Base-by-base conservation (phyloP, 1,140 invertebrate species). In the Brachionus paranguensis region DNA sequence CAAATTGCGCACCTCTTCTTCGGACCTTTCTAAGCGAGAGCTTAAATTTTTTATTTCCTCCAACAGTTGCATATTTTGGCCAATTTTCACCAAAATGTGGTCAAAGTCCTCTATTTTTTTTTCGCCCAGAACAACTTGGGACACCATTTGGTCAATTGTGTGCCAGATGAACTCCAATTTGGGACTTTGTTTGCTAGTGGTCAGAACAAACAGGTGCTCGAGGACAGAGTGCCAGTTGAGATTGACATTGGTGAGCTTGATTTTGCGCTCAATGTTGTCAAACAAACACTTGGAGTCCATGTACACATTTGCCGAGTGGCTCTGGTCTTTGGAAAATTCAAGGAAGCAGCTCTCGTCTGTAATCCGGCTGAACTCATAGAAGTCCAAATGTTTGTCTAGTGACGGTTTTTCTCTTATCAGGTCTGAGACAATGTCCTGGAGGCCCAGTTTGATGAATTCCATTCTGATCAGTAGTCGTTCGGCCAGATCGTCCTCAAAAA, bases 381-480 rank as follows among this genome's bases (percentile, higher is more conserved):
- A 76, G 47, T 76, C 72, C 27, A 76, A 76, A 27, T 76, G 43
- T 50, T 45, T 47, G 3, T 76, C 72, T 4, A 76, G 29, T 24
- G 72, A 43, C 27, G 72, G 20, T 5, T 76, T 76, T 20, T 24
- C 24, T 50, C 27, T 50, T 12, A 76, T 27, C 45, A 76, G 24
- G 29, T 50, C 72, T 3, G 43, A 10, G 17, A 76, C 72, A 50
- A 76, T 50, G 47, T 76, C 72, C 47, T 76, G 72, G 20, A 76
- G 27, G 43, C 72, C 72, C 20, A 76, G 72, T 76, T 76, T 76
- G 27, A 76, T 76, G 27, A 76, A 76, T 76, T 76, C 72, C 72
- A 76, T 76, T 76, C 72, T 76, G 1, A 76, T 2, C 27, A 47
- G 33, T 14, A 76, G 72, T 8, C 72, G 41, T 76, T 76, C 72